Base-by-base conservation (phyloP, 2,797 vertebrate genomes). In the Harpagifer antarcticus region DNA sequence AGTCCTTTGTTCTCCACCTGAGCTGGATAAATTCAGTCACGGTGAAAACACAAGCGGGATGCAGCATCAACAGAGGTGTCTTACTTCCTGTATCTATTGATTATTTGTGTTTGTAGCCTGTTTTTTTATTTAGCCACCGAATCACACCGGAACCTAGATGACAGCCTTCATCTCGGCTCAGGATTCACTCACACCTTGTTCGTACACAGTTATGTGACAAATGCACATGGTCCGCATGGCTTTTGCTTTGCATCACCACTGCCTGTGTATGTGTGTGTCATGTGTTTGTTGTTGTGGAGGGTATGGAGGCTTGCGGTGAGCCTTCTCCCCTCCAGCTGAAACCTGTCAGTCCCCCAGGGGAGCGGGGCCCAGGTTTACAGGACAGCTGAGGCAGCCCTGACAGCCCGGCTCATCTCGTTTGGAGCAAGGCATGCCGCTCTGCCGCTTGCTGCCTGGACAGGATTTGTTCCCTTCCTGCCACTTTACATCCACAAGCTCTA, bases 391-490 rank as follows among this genome's bases (percentile, higher is more conserved):
- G 91, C 91, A 84, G 86, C 77, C 88, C 92, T 95, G 94, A 95
- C 94, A 95, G 92, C 88, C 82, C 74, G 27, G 89, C 93, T 94
- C 92, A 87, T 93, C 93, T 93, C 84, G 87, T 90, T 89, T 88
- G 89, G 89, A 89, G 93, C 90, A 75, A 87, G 88, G 84, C 90
- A 88, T 74, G 87, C 91, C 86, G 88, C 88, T 91, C 87, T 83
- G 82, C 87, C 75, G 82, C 79, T 90, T 61, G 86, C 93, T 83
- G 86, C 89, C 86, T 84, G 92, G 92, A 94, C 93, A 90, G 90
- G 93, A 94, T 94, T 93, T 93, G 93, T 93, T 94, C 94, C 94
- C 92, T 91, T 94, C 93, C 94, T 95, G 94, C 94, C 94, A 95
- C 93, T 95, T 95, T 95, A 95, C 93, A 95, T 95, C 92, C 93